Evolutionary conservation across 2,113 vertebrate genomes (phyloP).

Genomic region (Aspiorhynchus laticeps): DNA sequence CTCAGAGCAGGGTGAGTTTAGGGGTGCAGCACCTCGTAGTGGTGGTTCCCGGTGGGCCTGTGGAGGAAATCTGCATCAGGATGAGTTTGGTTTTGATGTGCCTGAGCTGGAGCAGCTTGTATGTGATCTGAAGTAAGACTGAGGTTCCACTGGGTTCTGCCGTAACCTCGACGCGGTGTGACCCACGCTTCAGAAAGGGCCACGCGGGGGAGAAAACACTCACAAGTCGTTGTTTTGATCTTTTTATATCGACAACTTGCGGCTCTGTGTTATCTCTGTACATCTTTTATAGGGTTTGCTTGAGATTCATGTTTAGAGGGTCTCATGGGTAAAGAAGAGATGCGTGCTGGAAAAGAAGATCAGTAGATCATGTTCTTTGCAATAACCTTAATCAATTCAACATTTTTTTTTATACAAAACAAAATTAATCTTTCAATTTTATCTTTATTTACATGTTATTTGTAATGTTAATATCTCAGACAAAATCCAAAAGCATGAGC

Average conservation of each 20-base stretch:
- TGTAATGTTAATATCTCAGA: constrained; percentile 10
- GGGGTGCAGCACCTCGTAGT: constrained; percentile 70
- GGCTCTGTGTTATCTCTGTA: constrained; percentile 42
- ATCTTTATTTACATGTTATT: background rate
- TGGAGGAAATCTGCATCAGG: constrained; percentile 66
- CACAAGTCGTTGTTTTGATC: constrained; percentile 56
- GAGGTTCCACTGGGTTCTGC: constrained; percentile 38
- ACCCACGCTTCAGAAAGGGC: constrained; percentile 54
- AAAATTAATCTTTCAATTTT: background rate
- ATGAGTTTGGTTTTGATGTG: constrained; percentile 51
- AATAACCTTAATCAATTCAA: constrained; percentile 46
- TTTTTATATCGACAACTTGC: constrained; percentile 59
- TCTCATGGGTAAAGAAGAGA: constrained; percentile 39
- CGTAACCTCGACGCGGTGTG: constrained; percentile 44
- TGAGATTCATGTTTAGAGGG: constrained; percentile 40
- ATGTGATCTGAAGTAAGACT: constrained; percentile 45
- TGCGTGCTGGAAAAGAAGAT: constrained; percentile 35
- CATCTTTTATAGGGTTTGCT: constrained; percentile 46
- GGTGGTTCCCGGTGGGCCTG: constrained; percentile 68
- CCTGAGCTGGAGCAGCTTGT: constrained; percentile 45
- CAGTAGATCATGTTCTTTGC: constrained; percentile 34
- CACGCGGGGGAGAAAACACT: constrained; percentile 54
- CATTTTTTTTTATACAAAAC: constrained; percentile 1
- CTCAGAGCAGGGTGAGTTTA: constrained; percentile 65
- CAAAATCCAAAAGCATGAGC: background rate